Conservation (phyloP, 2,797 vertebrate genomes). For the Myripristis jacobus region DNA sequence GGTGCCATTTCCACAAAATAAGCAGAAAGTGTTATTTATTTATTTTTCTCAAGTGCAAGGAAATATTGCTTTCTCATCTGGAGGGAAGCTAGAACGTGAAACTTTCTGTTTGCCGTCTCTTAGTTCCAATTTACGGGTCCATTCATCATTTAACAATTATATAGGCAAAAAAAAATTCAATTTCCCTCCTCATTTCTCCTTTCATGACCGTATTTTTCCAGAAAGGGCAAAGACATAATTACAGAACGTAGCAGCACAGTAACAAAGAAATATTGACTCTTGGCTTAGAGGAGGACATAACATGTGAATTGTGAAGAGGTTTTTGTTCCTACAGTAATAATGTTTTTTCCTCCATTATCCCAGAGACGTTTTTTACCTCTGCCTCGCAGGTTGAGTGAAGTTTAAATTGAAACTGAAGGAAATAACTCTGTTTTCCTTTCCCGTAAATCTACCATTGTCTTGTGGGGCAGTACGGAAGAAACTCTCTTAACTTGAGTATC, state of each 20-base stretch:
- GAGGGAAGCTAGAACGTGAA: conserved; percentile 44
- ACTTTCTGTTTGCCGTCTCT: conserved; percentile 50
- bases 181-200: conserved; percentile 66
- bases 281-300: conserved; percentile 52
- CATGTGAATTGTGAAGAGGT: conserved; percentile 38
- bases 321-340: conserved; percentile 54
- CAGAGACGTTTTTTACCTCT: conserved; percentile 37
- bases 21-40: conserved; percentile 42
- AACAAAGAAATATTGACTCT: conserved; percentile 76
- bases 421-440: conserved; percentile 27
- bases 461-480: conserved; percentile 42
- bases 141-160: conserved; percentile 76
- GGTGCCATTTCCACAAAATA: conserved; percentile 26
- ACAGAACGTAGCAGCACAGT: conserved; percentile 69
- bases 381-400: conserved; percentile 21
- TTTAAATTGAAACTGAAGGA: conserved; percentile 43
- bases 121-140: conserved; percentile 52
- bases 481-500: conserved; percentile 38
- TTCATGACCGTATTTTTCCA: conserved; percentile 56
- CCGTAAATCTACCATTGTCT: conserved; percentile 49
- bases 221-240: conserved; percentile 77
- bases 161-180: conserved; percentile 69
- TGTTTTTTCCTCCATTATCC: conserved; percentile 61
- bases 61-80: conserved; percentile 49
- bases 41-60: conserved; percentile 28